Conservation (phyloP, 2,888 invertebrate species). For the Chymomyza procnemis region DNA sequence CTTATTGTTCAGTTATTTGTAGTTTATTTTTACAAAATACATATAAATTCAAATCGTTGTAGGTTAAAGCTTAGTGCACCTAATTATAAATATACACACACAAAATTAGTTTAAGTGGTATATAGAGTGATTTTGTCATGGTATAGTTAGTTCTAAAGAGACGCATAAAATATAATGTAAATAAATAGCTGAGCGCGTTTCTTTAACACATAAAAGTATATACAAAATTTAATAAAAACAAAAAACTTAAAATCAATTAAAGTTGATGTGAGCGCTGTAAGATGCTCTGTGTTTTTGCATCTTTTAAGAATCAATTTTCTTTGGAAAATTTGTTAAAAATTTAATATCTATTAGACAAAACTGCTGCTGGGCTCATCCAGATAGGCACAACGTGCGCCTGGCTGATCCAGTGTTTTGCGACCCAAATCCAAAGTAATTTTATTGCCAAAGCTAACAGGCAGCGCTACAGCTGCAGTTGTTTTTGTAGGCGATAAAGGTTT, state of each 20-base stretch:
- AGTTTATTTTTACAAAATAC: conserved; percentile 34
- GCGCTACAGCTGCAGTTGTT: conserved; percentile 10
- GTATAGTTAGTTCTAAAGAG: background rate
- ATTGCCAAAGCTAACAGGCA: conserved; percentile 61
- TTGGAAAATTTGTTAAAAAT: background rate
- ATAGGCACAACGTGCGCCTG: conserved; percentile 79
- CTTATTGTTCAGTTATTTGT: conserved; percentile 7
- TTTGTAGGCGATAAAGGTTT: conserved; percentile 39
- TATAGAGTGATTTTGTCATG: background rate
- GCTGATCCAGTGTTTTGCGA: conserved; percentile 60
- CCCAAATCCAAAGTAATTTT: conserved; percentile 61
- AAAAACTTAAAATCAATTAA: conserved; percentile 11
- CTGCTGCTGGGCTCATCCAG: conserved; percentile 83
- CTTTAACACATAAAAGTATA: conserved; percentile 20
- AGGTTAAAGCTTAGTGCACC: conserved; percentile 35
- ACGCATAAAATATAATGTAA: conserved; percentile 15
- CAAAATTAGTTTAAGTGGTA: background rate
- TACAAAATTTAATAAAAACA: conserved; percentile 36
- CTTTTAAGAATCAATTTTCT: background rate
- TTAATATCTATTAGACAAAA: conserved; percentile 80
- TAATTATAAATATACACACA: conserved; percentile 48
- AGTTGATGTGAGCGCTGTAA: background rate
- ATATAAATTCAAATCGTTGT: conserved; percentile 13
- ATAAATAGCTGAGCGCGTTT: conserved; percentile 39
- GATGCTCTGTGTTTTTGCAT: background rate